Evolutionary conservation across 2,888 invertebrate species (phyloP).

Genomic region (Tortrix viridana): DNA sequence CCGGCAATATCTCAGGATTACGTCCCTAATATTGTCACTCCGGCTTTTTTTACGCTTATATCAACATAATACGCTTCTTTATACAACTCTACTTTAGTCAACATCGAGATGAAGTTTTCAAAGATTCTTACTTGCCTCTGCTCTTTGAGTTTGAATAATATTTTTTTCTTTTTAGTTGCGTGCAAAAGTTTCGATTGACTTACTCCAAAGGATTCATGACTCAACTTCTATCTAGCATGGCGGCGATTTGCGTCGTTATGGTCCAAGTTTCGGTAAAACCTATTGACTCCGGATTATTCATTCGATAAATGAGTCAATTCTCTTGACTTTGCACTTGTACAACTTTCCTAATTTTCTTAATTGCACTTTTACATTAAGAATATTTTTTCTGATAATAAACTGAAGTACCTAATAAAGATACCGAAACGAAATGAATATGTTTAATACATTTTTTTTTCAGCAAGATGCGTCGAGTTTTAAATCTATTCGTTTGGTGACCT

Average conservation of each 20-base stretch:
- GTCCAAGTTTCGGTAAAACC: slow-evolving; percentile 78
- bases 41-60: slow-evolving; percentile 68
- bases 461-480: slow-evolving; percentile 75
- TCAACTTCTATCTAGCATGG: slow-evolving; percentile 77
- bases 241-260: slow-evolving; percentile 80
- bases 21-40: slow-evolving; percentile 72
- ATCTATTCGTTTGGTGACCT: slow-evolving; percentile 68
- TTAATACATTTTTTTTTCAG: slow-evolving; percentile 45
- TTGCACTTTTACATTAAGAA: background rate
- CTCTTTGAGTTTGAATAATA: slow-evolving; percentile 3
- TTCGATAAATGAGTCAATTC: background rate
- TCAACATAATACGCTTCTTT: slow-evolving; percentile 71
- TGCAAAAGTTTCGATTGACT: slow-evolving; percentile 70
- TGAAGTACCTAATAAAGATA: slow-evolving; percentile 1
- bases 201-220: slow-evolving; percentile 80
- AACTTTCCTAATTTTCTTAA: background rate
- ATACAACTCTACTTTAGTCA: slow-evolving; percentile 53
- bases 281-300: background rate
- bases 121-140: slow-evolving; percentile 40
- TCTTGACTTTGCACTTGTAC: background rate
- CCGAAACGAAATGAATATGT: no score
- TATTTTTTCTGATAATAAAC: background rate
- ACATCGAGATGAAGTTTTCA: slow-evolving; percentile 52
- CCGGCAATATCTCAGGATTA: slow-evolving; percentile 80
- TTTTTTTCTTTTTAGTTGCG: slow-evolving; percentile 64